phyloP scores from a whole-genome alignment of 2,888 invertebrate species.

The Xylocampa areola region DNA sequence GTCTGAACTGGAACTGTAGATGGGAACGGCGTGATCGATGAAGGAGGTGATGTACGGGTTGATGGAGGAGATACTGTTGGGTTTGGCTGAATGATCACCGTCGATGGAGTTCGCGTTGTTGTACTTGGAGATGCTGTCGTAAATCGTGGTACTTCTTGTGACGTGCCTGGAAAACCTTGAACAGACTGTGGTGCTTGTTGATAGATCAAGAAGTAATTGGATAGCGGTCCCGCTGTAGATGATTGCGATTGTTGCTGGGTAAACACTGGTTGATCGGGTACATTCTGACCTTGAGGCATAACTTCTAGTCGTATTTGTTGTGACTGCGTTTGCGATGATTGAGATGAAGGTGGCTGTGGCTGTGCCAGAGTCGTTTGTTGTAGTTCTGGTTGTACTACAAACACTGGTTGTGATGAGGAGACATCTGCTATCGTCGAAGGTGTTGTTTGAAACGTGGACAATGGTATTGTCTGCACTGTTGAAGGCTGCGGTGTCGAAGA shows the following conservation, averaged over 20 bases:
- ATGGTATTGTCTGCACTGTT: constrained; percentile 21
- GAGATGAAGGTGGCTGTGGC: constrained; percentile 19
- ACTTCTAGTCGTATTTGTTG: constrained; percentile 40
- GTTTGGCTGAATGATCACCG: constrained; percentile 38
- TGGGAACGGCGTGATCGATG: constrained; percentile 37
- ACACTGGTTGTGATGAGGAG: constrained; percentile 28
- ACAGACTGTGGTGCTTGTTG: constrained; percentile 68
- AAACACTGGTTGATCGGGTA: constrained; percentile 7
- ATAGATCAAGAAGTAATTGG: constrained; percentile 68
- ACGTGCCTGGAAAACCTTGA: constrained; percentile 47
- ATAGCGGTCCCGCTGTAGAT: constrained; percentile 29
- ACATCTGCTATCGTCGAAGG: constrained; percentile 20
- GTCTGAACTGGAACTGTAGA: constrained; percentile 16
- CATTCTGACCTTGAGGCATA: constrained; percentile 26
- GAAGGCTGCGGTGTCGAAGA: constrained; percentile 43
- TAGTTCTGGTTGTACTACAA: constrained; percentile 13
- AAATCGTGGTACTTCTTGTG: constrained; percentile 38
- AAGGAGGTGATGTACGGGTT: constrained; percentile 49
- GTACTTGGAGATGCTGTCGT: constrained; percentile 17
- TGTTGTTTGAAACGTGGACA: constrained; percentile 9
- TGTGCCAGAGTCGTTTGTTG: constrained; percentile 15
- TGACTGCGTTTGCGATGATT: constrained; percentile 32
- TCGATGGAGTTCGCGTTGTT: constrained; percentile 27
- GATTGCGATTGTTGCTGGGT: constrained; percentile 18
- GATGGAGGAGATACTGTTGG: constrained; percentile 44